Conservation (phyloP, 92 coral and sea anemone genomes). For the Nematostella vectensis region DNA sequence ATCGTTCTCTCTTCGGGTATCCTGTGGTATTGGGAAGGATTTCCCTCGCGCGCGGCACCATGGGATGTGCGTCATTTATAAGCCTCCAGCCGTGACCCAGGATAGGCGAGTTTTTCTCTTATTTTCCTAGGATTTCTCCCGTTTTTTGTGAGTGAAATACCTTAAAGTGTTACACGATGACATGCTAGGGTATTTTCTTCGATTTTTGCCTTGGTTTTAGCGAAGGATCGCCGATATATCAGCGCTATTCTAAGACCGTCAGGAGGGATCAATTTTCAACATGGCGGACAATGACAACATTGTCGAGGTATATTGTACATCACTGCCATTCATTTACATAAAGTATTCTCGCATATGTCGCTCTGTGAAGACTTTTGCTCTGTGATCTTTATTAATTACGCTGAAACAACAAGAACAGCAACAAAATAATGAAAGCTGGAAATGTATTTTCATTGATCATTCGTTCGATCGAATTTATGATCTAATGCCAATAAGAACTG, state of each 20-base stretch:
- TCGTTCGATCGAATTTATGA: no score
- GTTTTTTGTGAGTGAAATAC: not conserved
- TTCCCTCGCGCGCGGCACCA: not conserved
- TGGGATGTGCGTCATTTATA: conserved; percentile 10
- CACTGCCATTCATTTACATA: not conserved
- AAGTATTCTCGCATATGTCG: not conserved
- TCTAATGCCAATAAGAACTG: no score
- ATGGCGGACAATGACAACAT: conserved; percentile 48
- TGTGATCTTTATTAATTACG: no score
- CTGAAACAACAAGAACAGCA: not conserved
- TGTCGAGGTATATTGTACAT: conserved; percentile 14
- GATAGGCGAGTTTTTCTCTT: not conserved
- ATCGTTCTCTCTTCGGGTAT: no score
- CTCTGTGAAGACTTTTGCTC: no score
- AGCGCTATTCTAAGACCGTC: conserved; percentile 1
- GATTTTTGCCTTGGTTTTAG: not conserved
- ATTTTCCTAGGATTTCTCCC: not conserved
- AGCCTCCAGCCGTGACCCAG: conserved; percentile 36
- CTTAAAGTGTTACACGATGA: not conserved
- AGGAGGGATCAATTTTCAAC: conserved; percentile 56
- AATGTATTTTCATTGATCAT: no score
- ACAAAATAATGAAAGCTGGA: not conserved
- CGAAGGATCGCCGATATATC: not conserved
- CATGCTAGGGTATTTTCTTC: not conserved
- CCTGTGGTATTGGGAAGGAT: no score